Base-by-base conservation (phyloP, 2,888 invertebrate genomes). In the Chrysolina oricalcia region DNA sequence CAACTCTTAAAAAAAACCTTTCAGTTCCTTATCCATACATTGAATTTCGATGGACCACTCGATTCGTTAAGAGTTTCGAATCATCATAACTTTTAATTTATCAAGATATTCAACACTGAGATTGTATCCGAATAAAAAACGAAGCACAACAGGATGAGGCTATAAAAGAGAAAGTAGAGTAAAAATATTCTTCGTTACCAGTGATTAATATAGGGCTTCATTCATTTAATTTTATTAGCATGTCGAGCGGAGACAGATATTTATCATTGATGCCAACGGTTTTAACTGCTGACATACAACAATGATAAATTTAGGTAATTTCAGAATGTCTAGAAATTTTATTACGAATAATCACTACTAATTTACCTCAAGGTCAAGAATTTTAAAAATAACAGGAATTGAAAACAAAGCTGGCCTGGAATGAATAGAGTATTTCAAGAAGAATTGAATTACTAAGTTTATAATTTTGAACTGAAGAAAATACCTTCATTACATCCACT, bases 201-300 rank as follows among this genome's bases (percentile, higher is more conserved):
- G 53, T 53, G 53, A 53, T 53, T 53, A 53, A 53, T 53, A 53
- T 50, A 50, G 67, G 48, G 67, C 67, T 50, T 67, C 67, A 50
- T 67, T 67, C 50, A 67, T 67, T 67, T 50, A 27, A 67, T 46
- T 67, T 67, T 67, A 67, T 67, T 50, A 48, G 23, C 67, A 48
- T 35, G 67, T 67, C 21, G 50, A 67, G 35, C 50, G 23, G 23
- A 35, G 40, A 23, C 50, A 27, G 67, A 67, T 67, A 50, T 67
- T 67, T 19, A 67, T 67, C 50, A 67, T 67, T 50, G 76, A 78
- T 80, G 73, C 72, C 68, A 73, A 75, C 72, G 73, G 79, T 78
- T 68, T 81, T 74, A 77, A 80, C 73, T 75, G 80, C 80, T 81
- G 81, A 78, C 77, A 72, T 68, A 75, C 75, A 77, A 78, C 69